phyloP scores from a whole-genome alignment of 2,888 invertebrate genomes.

The Hanleya hanleyi region DNA sequence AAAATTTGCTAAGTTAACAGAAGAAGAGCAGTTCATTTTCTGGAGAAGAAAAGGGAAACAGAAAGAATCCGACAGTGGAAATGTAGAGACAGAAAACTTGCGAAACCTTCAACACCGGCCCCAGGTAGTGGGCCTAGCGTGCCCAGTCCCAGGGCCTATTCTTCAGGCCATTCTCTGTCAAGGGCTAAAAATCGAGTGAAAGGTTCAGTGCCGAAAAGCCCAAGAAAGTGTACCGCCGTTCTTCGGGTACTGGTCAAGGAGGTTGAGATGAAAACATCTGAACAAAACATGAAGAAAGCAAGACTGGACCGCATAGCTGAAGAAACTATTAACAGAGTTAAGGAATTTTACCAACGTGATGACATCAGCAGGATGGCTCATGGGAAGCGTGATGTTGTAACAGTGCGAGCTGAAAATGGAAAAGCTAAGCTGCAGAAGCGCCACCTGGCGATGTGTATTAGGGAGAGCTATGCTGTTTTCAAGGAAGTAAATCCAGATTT shows the following conservation, averaged over 20 bases:
- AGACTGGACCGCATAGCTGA: background rate
- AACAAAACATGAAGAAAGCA: too few species aligned
- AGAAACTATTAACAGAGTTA: background rate
- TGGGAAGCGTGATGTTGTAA: background rate
- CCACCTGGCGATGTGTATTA: conserved; percentile 22
- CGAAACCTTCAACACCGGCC: background rate
- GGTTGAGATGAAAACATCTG: background rate
- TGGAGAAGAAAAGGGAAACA: background rate
- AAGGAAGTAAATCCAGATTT: conserved; percentile 11
- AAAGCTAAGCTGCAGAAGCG: background rate
- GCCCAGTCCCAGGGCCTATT: background rate
- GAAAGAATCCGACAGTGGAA: background rate
- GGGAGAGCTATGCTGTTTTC: conserved; percentile 2
- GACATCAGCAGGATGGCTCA: background rate
- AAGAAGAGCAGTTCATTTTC: background rate
- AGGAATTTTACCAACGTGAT: background rate
- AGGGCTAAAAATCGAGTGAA: background rate
- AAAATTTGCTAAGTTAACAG: background rate
- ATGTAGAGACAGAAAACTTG: background rate
- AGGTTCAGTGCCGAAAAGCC: background rate
- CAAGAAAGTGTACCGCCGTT: background rate
- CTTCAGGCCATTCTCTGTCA: background rate
- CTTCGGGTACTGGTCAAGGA: background rate
- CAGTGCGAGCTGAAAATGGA: background rate
- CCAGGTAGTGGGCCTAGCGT: background rate